Base-by-base conservation (phyloP, 2,888 invertebrate genomes). In the Andrena flavipes region DNA sequence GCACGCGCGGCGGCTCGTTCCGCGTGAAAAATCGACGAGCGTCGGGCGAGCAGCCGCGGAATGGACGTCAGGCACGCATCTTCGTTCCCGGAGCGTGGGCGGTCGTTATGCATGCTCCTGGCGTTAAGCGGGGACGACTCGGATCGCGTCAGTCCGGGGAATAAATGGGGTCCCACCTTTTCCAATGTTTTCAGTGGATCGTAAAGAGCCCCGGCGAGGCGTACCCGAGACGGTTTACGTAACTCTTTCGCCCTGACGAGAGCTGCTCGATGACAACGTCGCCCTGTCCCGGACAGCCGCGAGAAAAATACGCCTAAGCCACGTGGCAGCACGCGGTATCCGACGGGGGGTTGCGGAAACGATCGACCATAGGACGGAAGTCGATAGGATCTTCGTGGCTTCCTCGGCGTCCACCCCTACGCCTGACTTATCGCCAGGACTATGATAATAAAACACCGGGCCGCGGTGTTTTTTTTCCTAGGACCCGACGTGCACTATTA, bases 221-320 rank as follows among this genome's bases (percentile, higher is more conserved):
- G 29, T 71, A 67, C 48, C 51, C 71, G 54, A 64, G 76, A 80
- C 73, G 56, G 20, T 87, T 87, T 87, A 87, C 87, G 86, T 83
- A 87, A 87, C 74, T 78, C 76, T 72, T 82, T 77, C 75, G 65
- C 62, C 60, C 3, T 13, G 79, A 67, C 59, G 79, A 62, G 73
- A 62, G 73, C 33, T 75, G 76, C 76, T 85, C 71, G 63, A 51
- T 51, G 82, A 65, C 63, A 62, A 54, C 84, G 73, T 67, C 13
- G 42, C 35, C 65, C 82, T 87, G 86, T 87, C 79, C 70, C 20
- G 72, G 64, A 71, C 86, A 87, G 85, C 33, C 51, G 49, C 54
- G 60, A n/a, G 69, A 69, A 70, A 75, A 42, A 64, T 13, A 33
- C 23, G 51, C 16, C 30, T n/a, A 13, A 16, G 26, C 49, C 74